Evolutionary conservation across 1,140 invertebrate species (phyloP).

Genomic region (Chironomus striatipennis): DNA sequence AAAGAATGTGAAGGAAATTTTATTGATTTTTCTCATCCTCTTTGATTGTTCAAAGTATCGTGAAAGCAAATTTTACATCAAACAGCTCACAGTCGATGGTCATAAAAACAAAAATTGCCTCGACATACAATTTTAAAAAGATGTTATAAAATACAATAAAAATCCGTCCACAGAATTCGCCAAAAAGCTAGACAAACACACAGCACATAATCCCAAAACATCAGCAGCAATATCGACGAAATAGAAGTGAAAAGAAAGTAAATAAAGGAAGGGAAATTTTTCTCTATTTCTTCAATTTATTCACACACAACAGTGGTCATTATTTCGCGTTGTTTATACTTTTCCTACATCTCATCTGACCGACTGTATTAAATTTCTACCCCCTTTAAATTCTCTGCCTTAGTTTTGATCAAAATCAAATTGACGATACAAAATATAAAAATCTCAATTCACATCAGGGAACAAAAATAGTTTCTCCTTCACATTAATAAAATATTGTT

Average conservation of each 20-base stretch:
- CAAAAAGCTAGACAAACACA: no score
- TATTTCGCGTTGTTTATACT: conserved; percentile 16
- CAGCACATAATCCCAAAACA: not conserved
- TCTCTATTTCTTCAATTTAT: not conserved
- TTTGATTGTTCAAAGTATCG: not conserved
- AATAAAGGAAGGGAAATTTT: conserved; percentile 5
- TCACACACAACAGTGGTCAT: conserved; percentile 7
- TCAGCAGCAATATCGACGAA: conserved; percentile 1
- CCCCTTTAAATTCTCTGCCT: not conserved
- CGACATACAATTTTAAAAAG: not conserved
- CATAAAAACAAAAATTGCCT: not conserved
- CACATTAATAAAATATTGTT: no score
- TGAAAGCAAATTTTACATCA: not conserved
- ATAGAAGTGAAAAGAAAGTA: not conserved
- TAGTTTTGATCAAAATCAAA: no score
- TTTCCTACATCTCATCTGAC: not conserved
- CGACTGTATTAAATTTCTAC: not conserved
- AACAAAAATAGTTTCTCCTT: no score
- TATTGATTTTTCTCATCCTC: conserved; percentile 1
- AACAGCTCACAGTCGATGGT: not conserved
- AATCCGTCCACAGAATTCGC: no score
- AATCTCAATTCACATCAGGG: no score
- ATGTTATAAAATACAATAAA: not conserved
- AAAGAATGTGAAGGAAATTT: not conserved
- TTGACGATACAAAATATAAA: no score